Evolutionary conservation across 2,113 vertebrate species (phyloP), one percentile per base, ranked within the genome.

Genomic region (Diglossa brunneiventris): DNA sequence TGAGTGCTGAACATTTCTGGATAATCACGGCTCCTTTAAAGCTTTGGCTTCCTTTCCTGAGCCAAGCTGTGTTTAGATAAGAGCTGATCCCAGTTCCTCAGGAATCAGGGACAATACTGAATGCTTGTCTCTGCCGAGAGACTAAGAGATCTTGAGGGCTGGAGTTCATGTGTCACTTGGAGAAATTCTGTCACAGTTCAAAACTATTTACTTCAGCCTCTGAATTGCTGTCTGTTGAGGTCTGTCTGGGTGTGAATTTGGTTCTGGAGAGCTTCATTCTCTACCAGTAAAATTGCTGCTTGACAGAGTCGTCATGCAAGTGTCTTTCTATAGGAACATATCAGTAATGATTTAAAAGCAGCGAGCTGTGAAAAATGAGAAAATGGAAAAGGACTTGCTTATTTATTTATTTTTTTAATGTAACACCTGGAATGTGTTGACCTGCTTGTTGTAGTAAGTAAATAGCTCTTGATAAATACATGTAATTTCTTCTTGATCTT

Each of bases 1-100:
- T 99, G 92, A 96, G 97, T 92, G 69, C 47, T 66, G 66, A 59
- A 22, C 11, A 1, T 53, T 77, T 66, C 86, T 80, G 13, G 15
- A 20, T 39, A 22, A 41, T 39, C 6, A 9, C 77, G 46, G 16
- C 31, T 87, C 2, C 5, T 53, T 35, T 52, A 16, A 21, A 47
- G 44, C 73, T 3, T 4, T 31, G 31, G 9, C 39, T 91, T 67
- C n/a, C 9, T 13, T 91, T 91, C 53, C 37, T 75, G 52, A 64
- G 41, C 44, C 68, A 62, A 19, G 41, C 41, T 42, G 41, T 42
- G 41, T 42, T 42, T 42, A 42, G 41, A 42, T 42, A 15, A 42
- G 42, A 53, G 22, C 49, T 74, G 24, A 72, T 67, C 13, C 22
- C 42, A 58, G 6, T 50, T 37, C 61, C 26, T 6, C 31, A 33